These are phyloP conservation scores for Junonia oenone DNA, from an alignment of 2,888 invertebrate genomes.

Conservation along the genomic window DNA sequence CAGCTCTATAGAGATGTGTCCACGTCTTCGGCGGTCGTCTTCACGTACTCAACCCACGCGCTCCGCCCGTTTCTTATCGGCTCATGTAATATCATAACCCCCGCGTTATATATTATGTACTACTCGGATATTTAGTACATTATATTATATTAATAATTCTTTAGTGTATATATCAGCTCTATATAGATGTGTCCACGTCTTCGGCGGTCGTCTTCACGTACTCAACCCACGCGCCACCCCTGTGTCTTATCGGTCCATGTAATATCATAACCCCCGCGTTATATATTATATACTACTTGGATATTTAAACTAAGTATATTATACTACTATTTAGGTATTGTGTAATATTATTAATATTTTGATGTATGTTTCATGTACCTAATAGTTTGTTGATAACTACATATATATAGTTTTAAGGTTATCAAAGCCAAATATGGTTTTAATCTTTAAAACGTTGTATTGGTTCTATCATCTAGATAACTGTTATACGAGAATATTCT, in stretches of 20 bases:
- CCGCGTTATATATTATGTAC: not conserved
- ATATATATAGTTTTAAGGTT: too few relatives aligned
- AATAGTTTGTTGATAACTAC: too few relatives aligned
- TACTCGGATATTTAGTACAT: not conserved
- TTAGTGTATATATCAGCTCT: conserved; percentile 40
- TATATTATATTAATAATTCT: not conserved
- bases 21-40: conserved; percentile 72
- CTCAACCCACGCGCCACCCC: conserved; percentile 51
- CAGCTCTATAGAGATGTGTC: conserved; percentile 44
- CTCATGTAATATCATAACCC: conserved; percentile 45
- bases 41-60: conserved; percentile 61
- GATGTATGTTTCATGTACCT: too few relatives aligned
- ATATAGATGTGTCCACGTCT: conserved; percentile 51
- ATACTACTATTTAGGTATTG: too few relatives aligned
- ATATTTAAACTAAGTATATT: too few relatives aligned
- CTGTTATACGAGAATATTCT: too few relatives aligned
- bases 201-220: conserved; percentile 72
- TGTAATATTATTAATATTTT: too few relatives aligned
- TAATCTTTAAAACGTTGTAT: too few relatives aligned
- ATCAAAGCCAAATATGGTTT: too few relatives aligned
- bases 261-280: conserved; percentile 39
- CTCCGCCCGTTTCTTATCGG: conserved; percentile 62
- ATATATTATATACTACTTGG: not conserved
- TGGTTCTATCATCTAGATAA: too few relatives aligned
- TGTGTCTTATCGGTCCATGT: conserved; percentile 61